Base-by-base conservation (phyloP, 2,888 invertebrate species). In the Listrodromus nycthemerus region DNA sequence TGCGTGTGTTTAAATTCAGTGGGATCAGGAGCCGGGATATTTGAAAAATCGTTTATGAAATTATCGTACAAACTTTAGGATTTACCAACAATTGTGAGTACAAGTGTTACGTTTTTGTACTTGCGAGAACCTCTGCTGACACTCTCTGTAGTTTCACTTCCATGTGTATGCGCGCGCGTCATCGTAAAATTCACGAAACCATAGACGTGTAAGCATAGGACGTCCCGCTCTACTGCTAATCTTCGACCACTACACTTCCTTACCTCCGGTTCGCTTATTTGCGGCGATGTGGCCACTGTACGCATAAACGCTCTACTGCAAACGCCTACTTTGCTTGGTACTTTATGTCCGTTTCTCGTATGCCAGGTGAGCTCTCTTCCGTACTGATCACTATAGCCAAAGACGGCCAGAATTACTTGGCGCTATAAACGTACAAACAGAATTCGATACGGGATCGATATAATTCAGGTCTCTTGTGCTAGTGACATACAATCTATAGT, bases 91-190 rank as follows among this genome's bases (percentile, higher is more conserved):
- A 45, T 45, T 45, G 41, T 45, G 41, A 5, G 13, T 4, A 41
- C 41, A 45, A 16, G 16, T 16, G 16, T 45, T 52, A 52, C 8
- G 19, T 52, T 52, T 52, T 52, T 52, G 19, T 52, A 52, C 30
- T 61, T 27, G 61, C 27, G 30, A 27, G n/a, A 61, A 30, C 4
- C 41, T 27, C 27, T 2, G 61, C 27, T 58, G 61, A 16, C 16
- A 7, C 16, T 61, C 24, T 19, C 3, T 21, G 30, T 13, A 27
- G 27, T n/a, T 27, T 24, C 16, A 13, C 21, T 58, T 58, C 24
- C 58, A 58, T 61, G 27, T 61, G 61, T 61, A 7, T 30, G 61
- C 61, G 30, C 30, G 30, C 30, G 61, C 61, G 61, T 61, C 27
- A 61, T 27, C 61, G 61, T n/a, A 61, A 61, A 61, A 61, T 61